Evolutionary conservation across 2,113 vertebrate genomes (phyloP).

Genomic region (Tor tambroides): DNA sequence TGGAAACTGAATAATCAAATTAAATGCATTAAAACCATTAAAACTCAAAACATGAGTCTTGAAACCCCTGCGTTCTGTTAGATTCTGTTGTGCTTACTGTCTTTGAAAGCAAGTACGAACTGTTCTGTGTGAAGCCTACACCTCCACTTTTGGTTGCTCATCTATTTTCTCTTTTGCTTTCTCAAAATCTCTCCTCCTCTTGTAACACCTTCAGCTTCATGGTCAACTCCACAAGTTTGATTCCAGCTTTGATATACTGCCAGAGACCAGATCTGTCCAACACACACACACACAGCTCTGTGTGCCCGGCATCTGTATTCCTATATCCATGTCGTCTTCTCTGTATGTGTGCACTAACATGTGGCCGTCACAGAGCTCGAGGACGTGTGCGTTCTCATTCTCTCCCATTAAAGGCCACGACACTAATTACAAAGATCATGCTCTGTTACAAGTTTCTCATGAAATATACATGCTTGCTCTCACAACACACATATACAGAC

Average conservation of each 20-base stretch:
- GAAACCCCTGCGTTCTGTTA: background rate
- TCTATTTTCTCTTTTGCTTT: background rate
- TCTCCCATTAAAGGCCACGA: background rate
- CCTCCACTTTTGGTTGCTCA: background rate
- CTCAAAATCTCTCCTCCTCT: background rate
- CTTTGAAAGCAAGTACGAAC: background rate
- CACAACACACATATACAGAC: background rate
- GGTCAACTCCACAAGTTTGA: background rate
- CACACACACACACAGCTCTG: background rate
- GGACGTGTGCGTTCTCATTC: background rate
- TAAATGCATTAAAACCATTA: background rate
- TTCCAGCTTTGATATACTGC: background rate
- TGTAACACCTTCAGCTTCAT: background rate
- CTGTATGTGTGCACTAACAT: too few relatives aligned
- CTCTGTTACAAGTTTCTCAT: background rate
- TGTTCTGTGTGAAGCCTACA: background rate
- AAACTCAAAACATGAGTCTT: background rate
- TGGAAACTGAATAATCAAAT: too few relatives aligned
- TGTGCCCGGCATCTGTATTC: background rate
- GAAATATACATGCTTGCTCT: conserved; percentile 14
- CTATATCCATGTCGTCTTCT: background rate
- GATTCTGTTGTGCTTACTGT: background rate
- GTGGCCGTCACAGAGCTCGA: background rate
- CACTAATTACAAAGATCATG: conserved; percentile 30
- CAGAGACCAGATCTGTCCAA: background rate